These are phyloP conservation scores for Mizuhopecten yessoensis DNA, from an alignment of 1,140 invertebrate species.

Conservation along the genomic window DNA sequence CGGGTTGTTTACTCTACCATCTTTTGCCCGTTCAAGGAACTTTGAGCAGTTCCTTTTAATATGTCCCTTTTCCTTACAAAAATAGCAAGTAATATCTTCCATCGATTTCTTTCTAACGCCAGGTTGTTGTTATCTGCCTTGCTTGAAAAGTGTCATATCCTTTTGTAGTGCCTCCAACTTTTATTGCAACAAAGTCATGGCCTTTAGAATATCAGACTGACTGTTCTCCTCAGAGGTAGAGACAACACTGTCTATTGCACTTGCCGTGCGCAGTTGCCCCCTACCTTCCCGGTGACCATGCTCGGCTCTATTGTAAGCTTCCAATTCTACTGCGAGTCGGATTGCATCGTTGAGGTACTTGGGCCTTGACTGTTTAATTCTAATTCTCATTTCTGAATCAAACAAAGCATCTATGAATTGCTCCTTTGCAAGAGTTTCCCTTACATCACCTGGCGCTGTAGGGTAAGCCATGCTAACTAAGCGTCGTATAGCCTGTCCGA, in stretches of 20 bases:
- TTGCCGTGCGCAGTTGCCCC: neutral
- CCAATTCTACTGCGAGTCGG: no score
- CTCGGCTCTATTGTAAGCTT: no score
- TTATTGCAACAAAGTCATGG: no score
- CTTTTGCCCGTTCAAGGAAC: neutral
- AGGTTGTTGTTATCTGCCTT: no score
- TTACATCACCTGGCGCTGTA: no score
- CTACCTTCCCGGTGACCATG: neutral
- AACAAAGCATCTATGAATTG: neutral
- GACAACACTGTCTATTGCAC: neutral
- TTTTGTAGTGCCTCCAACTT: neutral
- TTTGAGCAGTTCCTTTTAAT: no score
- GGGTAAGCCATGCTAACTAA: no score
- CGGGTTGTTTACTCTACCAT: neutral
- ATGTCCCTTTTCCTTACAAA: neutral
- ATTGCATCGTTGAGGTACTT: no score
- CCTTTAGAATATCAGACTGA: no score
- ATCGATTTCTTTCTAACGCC: neutral
- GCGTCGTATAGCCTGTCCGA: no score
- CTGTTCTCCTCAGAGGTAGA: no score
- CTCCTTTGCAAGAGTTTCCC: no score
- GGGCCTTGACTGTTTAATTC: neutral
- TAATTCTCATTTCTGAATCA: neutral
- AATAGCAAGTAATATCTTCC: neutral
- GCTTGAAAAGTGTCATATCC: neutral